Percentiles rank a stretch among this genome's conserved stretches.
Evolutionary conservation across 2,888 invertebrate genomes (phyloP).

Genomic region (Pecten maximus): DNA sequence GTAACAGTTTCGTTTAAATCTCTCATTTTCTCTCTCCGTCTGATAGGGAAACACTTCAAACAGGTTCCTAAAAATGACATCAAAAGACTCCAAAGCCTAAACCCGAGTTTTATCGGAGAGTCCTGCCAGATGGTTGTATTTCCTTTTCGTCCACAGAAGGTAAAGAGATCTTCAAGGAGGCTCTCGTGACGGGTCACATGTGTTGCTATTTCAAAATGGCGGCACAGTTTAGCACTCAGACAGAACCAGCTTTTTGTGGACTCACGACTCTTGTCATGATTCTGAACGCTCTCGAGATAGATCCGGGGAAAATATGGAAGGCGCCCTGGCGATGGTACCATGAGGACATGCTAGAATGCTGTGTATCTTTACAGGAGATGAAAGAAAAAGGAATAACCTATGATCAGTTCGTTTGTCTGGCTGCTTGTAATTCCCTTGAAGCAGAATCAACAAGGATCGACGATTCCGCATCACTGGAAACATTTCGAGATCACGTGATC

Average conservation of each 20-base stretch:
- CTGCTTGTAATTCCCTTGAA: conserved; percentile 80
- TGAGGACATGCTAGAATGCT: conserved; percentile 83
- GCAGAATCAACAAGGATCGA: conserved; percentile 59
- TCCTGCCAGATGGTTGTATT: conserved; percentile 79
- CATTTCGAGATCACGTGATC: conserved; percentile 64
- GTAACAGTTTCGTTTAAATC: not conserved
- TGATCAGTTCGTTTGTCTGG: conserved; percentile 81
- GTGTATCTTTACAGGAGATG: conserved; percentile 77
- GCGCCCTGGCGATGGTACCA: conserved; percentile 83
- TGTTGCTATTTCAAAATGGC: conserved; percentile 81
- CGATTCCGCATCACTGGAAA: conserved; percentile 48
- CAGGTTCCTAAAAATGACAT: not conserved
- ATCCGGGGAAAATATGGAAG: conserved; percentile 80
- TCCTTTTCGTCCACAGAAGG: conserved; percentile 80
- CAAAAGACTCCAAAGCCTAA: not conserved
- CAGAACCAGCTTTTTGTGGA: conserved; percentile 83
- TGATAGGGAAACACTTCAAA: not conserved
- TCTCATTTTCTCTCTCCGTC: not conserved
- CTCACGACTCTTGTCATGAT: conserved; percentile 82
- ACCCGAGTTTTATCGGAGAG: conserved; percentile 74
- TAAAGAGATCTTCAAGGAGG: conserved; percentile 78
- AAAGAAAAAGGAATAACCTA: conserved; percentile 78
- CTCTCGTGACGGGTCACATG: conserved; percentile 78
- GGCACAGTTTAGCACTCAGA: conserved; percentile 82
- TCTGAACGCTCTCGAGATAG: conserved; percentile 82